These are phyloP conservation scores for Porites lobata DNA, from an alignment of 92 coral and sea anemone species.

Conservation along the genomic window DNA sequence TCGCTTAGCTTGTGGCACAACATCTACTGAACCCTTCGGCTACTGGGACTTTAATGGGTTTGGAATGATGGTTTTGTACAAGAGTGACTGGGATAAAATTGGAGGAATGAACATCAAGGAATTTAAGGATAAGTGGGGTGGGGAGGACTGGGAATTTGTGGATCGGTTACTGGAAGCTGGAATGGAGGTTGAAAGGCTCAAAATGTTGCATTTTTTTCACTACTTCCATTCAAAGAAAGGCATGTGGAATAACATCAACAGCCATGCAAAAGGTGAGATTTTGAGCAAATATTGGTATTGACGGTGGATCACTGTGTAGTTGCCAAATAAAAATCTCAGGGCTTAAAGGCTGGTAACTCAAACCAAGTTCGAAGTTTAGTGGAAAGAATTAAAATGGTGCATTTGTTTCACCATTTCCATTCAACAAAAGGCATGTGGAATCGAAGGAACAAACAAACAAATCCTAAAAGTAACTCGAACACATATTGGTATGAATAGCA, in stretches of 20 bases:
- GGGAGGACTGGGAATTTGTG: constrained; percentile 94
- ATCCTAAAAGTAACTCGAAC: not conserved
- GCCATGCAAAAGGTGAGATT: not conserved
- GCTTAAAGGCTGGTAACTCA: too few species aligned
- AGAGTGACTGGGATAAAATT: constrained; percentile 94
- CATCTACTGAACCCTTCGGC: constrained; percentile 65
- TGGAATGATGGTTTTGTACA: constrained; percentile 89
- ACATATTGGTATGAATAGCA: not conserved
- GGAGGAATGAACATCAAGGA: constrained; percentile 94
- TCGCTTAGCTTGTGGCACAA: constrained; percentile 84
- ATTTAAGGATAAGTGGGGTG: constrained; percentile 90
- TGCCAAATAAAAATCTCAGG: too few species aligned
- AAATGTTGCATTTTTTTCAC: constrained; percentile 83
- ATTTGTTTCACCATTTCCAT: constrained; percentile 86
- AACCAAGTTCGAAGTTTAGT: constrained; percentile 5
- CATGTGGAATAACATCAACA: constrained; percentile 78
- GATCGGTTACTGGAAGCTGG: constrained; percentile 88
- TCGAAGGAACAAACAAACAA: not conserved
- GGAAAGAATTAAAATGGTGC: constrained; percentile 81
- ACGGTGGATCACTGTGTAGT: not conserved
- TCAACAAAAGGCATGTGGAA: constrained; percentile 92
- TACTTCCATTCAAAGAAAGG: constrained; percentile 88
- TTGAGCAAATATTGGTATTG: not conserved
- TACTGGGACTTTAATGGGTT: constrained; percentile 89
- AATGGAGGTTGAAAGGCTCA: constrained; percentile 83